Evolutionary conservation across 2,888 invertebrate species (phyloP).

Genomic region (Cantharis rufa): DNA sequence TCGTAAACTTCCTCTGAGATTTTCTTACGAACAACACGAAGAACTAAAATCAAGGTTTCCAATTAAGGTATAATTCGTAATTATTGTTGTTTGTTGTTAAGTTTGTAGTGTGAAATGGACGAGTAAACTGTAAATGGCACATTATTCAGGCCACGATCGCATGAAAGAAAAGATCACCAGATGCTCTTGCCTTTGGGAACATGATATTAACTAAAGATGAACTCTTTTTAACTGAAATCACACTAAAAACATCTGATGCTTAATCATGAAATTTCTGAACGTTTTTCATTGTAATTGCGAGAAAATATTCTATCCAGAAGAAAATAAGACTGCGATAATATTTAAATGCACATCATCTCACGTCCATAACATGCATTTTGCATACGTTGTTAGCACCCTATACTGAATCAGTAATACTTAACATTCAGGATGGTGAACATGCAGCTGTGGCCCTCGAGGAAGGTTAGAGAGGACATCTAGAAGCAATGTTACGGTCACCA

Average conservation of each 20-base stretch:
- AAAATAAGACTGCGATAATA: slow-evolving; percentile 8
- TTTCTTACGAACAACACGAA: too few relatives aligned
- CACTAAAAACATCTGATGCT: background rate
- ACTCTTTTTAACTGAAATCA: background rate
- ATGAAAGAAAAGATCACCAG: background rate
- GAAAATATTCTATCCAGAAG: slow-evolving; percentile 5
- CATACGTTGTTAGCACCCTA: slow-evolving; percentile 24
- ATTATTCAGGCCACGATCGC: background rate
- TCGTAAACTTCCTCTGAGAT: too few relatives aligned
- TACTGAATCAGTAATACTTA: slow-evolving; percentile 26
- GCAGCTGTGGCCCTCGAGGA: slow-evolving; percentile 31
- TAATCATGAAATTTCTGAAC: background rate
- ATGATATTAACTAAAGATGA: background rate
- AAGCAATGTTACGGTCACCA: slow-evolving; percentile 25
- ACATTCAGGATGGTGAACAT: slow-evolving; percentile 26
- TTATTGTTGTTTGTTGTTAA: too few relatives aligned
- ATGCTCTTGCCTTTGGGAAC: background rate
- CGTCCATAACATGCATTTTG: slow-evolving; percentile 26
- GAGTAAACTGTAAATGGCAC: background rate
- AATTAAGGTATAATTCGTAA: too few relatives aligned
- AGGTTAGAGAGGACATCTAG: slow-evolving; percentile 28
- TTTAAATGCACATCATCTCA: slow-evolving; percentile 23
- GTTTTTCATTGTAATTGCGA: background rate
- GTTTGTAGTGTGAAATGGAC: too few relatives aligned
- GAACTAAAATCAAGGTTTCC: too few relatives aligned